Evolutionary conservation across 2,797 vertebrate species (phyloP), one percentile per base, ranked within the genome.

Genomic region (Myripristis murdjan): DNA sequence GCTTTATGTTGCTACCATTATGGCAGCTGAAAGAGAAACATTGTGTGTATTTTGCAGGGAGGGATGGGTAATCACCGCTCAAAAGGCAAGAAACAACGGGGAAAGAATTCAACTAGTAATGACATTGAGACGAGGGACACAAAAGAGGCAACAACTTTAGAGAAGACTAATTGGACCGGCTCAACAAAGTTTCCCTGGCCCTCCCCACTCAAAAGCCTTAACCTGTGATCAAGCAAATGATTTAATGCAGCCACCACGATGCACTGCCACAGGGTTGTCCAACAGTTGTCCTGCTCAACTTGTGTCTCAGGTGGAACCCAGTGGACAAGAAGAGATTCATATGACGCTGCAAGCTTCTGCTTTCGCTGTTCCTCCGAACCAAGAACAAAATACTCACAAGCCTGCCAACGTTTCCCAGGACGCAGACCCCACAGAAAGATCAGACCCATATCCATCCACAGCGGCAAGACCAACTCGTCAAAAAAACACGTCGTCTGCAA

Each of bases 31-130:
- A 15, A 16, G 39, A 41, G 33, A 39, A 39, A 43, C 18, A 12
- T 24, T 11, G 23, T 59, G 44, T n/a, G 20, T 54, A 39, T 41
- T 53, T 53, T 22, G 14, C 33, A 65, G 53, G 53, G 18, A 47
- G 66, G 56, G 37, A 77, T 73, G 74, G 79, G 60, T 23, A 70
- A 60, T 39, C 48, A 9, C 24, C 60, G 62, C 8, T 70, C 64
- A 18, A 37, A 18, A 12, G 11, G 14, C 9, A 2, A 39, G 10
- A 10, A 39, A 35, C 33, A 35, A 39, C 35, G 39, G 35, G 3
- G 11, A 39, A 39, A 39, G 10, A 11, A 39, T 39, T 12, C 10
- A 39, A 0, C 10, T 10, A 2, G 11, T 12, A 39, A 39, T 39
- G 35, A 39, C 35, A 39, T 39, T 39, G 35, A 39, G 11, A 39